These are phyloP conservation scores for Hemistola chrysoprasaria DNA, from an alignment of 2,888 invertebrate genomes.

Conservation along the genomic window DNA sequence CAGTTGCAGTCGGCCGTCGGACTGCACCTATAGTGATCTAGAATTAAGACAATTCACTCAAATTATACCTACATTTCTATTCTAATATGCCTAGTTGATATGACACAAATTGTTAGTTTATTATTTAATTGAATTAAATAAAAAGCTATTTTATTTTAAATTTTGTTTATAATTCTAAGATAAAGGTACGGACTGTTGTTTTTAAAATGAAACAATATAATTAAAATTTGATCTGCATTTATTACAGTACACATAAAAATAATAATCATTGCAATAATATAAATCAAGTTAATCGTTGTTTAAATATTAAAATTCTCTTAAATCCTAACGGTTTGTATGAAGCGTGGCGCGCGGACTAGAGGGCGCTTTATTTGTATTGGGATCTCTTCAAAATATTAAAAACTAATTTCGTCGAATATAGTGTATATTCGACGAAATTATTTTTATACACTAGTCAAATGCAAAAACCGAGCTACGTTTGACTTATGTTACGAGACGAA, in stretches of 20 bases:
- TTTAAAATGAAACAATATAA: constrained; percentile 39
- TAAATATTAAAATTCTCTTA: constrained; percentile 60
- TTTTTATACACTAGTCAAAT: no score
- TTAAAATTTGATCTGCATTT: constrained; percentile 68
- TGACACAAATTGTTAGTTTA: constrained; percentile 56
- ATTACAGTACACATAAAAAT: constrained; percentile 71
- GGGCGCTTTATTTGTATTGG: constrained; percentile 35
- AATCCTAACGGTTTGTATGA: constrained; percentile 48
- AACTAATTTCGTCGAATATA: no score
- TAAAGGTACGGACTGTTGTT: no score
- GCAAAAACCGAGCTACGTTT: no score
- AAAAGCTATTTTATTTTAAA: constrained; percentile 56
- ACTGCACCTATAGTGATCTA: no score
- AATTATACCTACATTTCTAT: constrained; percentile 19
- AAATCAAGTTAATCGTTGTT: constrained; percentile 66
- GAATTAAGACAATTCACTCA: not conserved
- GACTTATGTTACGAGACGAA: no score
- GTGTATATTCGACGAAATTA: no score
- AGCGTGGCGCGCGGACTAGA: constrained; percentile 62
- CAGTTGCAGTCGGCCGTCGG: no score
- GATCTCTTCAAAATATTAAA: constrained; percentile 22
- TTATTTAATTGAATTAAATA: constrained; percentile 69
- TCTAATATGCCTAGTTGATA: constrained; percentile 19
- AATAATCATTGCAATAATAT: constrained; percentile 59
- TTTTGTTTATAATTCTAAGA: constrained; percentile 9